phyloP scores from a whole-genome alignment of 30 jellyfish, hydroid and myxozoan genomes.

The Clytia hemisphaerica region DNA sequence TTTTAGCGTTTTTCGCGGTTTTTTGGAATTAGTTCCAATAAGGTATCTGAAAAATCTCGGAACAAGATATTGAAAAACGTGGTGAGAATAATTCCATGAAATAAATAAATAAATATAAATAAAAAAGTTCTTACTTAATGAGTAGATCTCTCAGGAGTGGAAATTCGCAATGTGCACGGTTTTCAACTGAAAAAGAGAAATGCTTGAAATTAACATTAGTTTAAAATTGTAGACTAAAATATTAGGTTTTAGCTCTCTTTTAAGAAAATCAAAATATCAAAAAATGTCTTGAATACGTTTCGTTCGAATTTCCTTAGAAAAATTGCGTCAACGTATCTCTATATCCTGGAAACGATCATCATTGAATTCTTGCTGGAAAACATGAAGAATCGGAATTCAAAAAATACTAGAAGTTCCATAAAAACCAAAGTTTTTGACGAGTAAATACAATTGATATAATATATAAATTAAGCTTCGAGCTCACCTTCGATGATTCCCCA shows the following conservation, averaged over 20 bases:
- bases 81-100: neutral
- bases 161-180: conserved; percentile 92
- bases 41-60: neutral
- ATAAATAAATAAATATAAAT: neutral
- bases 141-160: conserved; percentile 88
- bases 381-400: too few species aligned
- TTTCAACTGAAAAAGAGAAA: conserved; percentile 63
- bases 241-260: too few species aligned
- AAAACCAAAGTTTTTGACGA: neutral
- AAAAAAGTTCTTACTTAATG: conserved; percentile 60
- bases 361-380: too few species aligned
- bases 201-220: too few species aligned
- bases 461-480: too few species aligned
- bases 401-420: neutral
- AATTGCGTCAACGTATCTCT: too few species aligned
- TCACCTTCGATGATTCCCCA: conserved; percentile 99
- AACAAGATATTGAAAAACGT: neutral
- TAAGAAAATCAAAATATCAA: too few species aligned
- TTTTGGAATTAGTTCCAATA: neutral
- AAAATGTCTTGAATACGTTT: too few species aligned
- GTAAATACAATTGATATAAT: neutral
- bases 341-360: too few species aligned
- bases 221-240: too few species aligned
- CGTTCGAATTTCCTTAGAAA: neutral
- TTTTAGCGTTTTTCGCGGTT: too few species aligned